A percentile compares a stretch with the other conserved stretches of the same genome.
phyloP scores from a whole-genome alignment of 2,888 invertebrate genomes.

The Agriopis leucophaearia region DNA sequence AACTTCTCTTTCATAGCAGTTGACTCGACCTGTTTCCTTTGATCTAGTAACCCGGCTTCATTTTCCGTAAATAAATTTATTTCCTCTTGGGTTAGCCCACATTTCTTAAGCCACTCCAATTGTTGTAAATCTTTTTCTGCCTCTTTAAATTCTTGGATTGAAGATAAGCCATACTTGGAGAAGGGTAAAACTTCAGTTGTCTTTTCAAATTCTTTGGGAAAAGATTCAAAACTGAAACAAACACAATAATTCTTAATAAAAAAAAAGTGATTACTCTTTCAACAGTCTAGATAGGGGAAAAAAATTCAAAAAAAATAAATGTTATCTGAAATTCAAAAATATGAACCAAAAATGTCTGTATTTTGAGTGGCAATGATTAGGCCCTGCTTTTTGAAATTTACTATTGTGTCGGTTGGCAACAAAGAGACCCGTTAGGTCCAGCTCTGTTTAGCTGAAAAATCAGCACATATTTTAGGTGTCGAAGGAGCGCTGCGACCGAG shows the following conservation, averaged over 20 bases:
- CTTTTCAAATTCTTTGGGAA: slow-evolving; percentile 76
- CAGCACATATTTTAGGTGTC: no score
- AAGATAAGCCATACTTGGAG: slow-evolving; percentile 75
- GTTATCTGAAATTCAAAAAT: no score
- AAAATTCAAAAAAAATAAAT: no score
- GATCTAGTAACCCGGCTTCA: slow-evolving; percentile 69
- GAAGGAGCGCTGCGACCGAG: no score
- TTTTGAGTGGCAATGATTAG: no score
- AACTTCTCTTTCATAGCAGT: slow-evolving; percentile 65
- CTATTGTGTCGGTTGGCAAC: no score
- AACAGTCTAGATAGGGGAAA: no score
- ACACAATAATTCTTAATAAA: no score
- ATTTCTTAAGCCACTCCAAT: slow-evolving; percentile 77
- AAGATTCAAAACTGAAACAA: slow-evolving; percentile 65
- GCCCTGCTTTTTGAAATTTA: no score
- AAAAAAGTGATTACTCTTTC: not conserved
- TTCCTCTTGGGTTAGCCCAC: slow-evolving; percentile 80
- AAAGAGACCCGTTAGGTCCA: no score
- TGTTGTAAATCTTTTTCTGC: slow-evolving; percentile 70
- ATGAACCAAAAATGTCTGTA: no score
- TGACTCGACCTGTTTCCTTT: slow-evolving; percentile 67
- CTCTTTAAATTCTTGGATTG: slow-evolving; percentile 74
- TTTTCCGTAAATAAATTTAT: slow-evolving; percentile 80
- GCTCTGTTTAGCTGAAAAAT: no score
- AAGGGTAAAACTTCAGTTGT: slow-evolving; percentile 75